Evolutionary conservation across 2,113 vertebrate genomes (phyloP).

Genomic region (Muntiacus muntjak): DNA sequence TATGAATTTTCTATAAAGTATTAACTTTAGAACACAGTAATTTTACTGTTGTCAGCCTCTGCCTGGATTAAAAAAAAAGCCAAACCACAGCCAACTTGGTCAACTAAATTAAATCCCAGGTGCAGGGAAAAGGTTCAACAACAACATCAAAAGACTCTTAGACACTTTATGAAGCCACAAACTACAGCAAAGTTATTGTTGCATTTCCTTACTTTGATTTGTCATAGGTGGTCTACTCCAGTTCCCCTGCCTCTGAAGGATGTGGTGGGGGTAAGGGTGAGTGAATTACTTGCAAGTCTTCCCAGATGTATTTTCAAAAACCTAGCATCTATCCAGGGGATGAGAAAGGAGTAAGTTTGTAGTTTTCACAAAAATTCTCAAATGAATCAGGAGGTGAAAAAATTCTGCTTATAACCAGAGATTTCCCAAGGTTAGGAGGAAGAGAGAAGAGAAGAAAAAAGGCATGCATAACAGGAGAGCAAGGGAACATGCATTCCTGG

Average conservation of each 20-base stretch:
- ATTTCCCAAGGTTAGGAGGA: not conserved
- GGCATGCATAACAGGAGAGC: not conserved
- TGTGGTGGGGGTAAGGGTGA: not conserved
- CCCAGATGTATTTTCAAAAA: not conserved
- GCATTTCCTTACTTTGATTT: not conserved
- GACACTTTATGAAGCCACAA: not conserved
- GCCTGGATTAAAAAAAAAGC: not conserved
- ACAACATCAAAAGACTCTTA: not conserved
- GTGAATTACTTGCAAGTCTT: not conserved
- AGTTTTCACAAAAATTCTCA: not conserved
- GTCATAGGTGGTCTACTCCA: not conserved
- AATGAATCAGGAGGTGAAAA: not conserved
- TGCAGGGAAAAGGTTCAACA: not conserved
- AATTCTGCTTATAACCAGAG: not conserved
- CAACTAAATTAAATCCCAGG: not conserved
- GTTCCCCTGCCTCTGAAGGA: not conserved
- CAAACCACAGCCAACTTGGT: not conserved
- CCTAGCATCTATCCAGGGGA: not conserved
- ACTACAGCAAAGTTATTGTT: not conserved
- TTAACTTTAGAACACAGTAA: conserved; percentile 57
- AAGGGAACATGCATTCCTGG: not conserved
- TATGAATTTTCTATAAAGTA: conserved; percentile 73
- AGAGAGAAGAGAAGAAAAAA: not conserved
- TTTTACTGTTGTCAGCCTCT: conserved; percentile 45
- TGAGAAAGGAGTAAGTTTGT: not conserved